phyloP scores from a whole-genome alignment of 2,113 vertebrate species.

The Hiodon tergisus region DNA sequence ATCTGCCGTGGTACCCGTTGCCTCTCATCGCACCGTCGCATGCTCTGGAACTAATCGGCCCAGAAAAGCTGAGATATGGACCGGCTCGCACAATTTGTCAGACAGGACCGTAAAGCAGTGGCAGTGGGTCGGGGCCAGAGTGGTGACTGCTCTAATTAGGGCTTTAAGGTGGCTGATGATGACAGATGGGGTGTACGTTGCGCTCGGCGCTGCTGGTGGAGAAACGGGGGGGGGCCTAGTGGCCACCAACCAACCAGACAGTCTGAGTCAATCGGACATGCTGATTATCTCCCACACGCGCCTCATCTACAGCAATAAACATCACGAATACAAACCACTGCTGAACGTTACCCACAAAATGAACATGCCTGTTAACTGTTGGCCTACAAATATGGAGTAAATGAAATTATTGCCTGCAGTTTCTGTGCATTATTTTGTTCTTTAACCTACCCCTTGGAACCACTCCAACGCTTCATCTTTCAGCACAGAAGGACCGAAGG shows the following conservation, averaged over 20 bases:
- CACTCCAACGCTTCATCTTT: too few species aligned
- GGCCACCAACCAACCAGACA: not conserved
- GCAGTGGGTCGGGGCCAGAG: not conserved
- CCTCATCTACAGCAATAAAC: not conserved
- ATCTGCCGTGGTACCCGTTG: constrained; percentile 24
- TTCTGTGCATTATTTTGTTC: too few species aligned
- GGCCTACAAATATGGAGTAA: too few species aligned
- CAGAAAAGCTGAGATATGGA: constrained; percentile 45
- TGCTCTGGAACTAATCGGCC: constrained; percentile 55
- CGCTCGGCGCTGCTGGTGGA: not conserved
- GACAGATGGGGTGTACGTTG: constrained; percentile 26
- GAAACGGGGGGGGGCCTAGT: not conserved
- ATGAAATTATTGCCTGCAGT: too few species aligned
- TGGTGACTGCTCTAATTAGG: constrained; percentile 25
- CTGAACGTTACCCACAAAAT: not conserved
- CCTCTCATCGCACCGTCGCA: not conserved
- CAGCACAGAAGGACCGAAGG: too few species aligned
- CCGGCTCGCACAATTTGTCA: constrained; percentile 63
- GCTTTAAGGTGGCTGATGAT: constrained; percentile 30
- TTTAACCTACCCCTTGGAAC: too few species aligned
- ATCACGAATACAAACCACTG: not conserved
- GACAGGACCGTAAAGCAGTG: constrained; percentile 44
- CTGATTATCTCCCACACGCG: too few species aligned
- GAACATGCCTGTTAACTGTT: too few species aligned
- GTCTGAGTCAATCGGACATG: too few species aligned